phyloP scores from a whole-genome alignment of 1,140 invertebrate genomes.

The Dendroctonus ponderosae region DNA sequence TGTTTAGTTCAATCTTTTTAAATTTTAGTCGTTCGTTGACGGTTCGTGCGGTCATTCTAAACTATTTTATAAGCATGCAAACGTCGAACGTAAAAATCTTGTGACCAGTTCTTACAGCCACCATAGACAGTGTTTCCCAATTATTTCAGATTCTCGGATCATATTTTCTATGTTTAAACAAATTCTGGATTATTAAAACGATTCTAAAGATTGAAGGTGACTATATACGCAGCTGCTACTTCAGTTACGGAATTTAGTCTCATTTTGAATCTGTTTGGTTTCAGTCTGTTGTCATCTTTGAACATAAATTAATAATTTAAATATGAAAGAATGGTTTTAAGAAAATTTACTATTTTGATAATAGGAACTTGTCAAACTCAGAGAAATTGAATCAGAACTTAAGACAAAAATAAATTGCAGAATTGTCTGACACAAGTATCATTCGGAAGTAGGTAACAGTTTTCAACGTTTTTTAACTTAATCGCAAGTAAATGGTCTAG shows the following conservation, averaged over 20 bases:
- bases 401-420: neutral
- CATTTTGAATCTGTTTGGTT: neutral
- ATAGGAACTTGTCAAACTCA: too few relatives aligned
- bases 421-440: neutral
- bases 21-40: neutral
- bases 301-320: too few relatives aligned
- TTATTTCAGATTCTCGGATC: neutral
- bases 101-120: too few relatives aligned
- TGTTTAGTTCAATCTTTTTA: neutral
- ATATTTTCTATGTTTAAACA: neutral
- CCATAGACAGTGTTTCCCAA: neutral
- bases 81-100: slow-evolving; percentile 1
- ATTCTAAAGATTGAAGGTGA: neutral
- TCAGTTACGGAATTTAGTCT: neutral
- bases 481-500: too few relatives aligned
- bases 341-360: too few relatives aligned
- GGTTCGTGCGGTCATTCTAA: neutral
- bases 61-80: slow-evolving; percentile 1
- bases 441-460: neutral
- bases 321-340: too few relatives aligned
- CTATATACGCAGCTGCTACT: too few relatives aligned
- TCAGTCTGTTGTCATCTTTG: too few relatives aligned
- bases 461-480: slow-evolving; percentile 3
- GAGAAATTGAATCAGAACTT: too few relatives aligned
- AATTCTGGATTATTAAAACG: neutral